phyloP scores from a whole-genome alignment of 1,140 invertebrate species.

The Dufourea novaeangliae region DNA sequence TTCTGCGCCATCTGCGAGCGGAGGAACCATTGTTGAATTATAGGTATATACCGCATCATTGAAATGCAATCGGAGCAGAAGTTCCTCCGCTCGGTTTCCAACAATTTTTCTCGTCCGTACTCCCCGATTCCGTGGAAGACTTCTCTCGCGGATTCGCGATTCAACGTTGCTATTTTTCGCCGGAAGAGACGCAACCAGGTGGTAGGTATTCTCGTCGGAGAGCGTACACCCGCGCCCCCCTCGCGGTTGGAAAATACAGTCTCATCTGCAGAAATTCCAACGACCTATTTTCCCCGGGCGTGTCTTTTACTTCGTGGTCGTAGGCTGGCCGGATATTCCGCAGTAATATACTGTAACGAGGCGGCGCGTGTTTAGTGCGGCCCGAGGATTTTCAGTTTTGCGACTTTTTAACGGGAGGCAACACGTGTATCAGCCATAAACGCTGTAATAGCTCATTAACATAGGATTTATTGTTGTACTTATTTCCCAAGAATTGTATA shows the following conservation, averaged over 20 bases:
- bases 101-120: neutral
- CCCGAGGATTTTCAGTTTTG: neutral
- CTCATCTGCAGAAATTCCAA: slow-evolving; percentile 9
- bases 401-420: neutral
- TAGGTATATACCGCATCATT: neutral
- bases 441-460: slow-evolving; percentile 1
- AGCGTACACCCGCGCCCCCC: neutral
- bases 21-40: neutral
- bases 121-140: too few relatives aligned
- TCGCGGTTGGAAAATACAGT: slow-evolving; percentile 5
- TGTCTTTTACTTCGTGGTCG: neutral
- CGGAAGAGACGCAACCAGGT: neutral
- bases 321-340: neutral
- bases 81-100: neutral
- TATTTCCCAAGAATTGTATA: neutral
- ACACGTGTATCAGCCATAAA: neutral
- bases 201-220: neutral
- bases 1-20: too few relatives aligned
- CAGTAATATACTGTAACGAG: neutral
- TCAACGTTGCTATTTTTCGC: slow-evolving; percentile 5
- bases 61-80: neutral
- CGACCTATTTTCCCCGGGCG: neutral
- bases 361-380: neutral
- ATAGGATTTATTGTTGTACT: neutral
- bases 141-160: neutral